Base-by-base conservation (phyloP, 2,113 vertebrate genomes). In the Notechis scutatus region DNA sequence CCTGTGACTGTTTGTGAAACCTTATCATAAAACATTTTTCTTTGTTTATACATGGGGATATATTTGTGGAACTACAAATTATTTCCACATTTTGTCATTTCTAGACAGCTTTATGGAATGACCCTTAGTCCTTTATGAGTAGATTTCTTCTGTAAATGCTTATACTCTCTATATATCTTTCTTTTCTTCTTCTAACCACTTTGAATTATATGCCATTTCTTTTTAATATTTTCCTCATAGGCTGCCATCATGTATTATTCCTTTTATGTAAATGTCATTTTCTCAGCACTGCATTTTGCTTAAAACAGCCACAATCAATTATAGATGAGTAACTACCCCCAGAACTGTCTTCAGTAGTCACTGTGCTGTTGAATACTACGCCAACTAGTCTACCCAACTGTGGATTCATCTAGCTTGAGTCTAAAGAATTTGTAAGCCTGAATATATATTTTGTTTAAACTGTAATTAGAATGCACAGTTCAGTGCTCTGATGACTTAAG, bases 391-490 rank as follows among this genome's bases (percentile, higher is more conserved):
- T 57, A 15, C 4, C n/a, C 74, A 29, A 34, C 15, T 52, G 45
- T n/a, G 39, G 85, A 74, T 0, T 0, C 69, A 59, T 64, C 52
- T 92, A 54, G 91, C 92, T 85, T 52, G 29, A 29, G 64, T 91
- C 86, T 59, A 94, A 88, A n/a, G 34, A 74, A 39, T 92, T 95
- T 85, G 23, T 85, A 90, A 93, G 39, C 61, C 26, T 45, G 85
- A 81, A 50, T 15, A 6, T 74, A 45, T 50, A 26, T 90, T 9
- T 87, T 52, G 3, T 93, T 95, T 92, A 94, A 90, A 74, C 26
- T 95, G 87, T 92, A 95, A 96, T 94, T 93, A 95, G 90, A 96
- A 92, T 93, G 92, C 93, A 90, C 85, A 8, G 59, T 95, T 95
- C 90, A 88, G 88, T 90, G 92, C 61, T 90, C 91, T 91, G 88